phyloP scores from a whole-genome alignment of 2,113 vertebrate genomes.

The Malaclemys terrapin region DNA sequence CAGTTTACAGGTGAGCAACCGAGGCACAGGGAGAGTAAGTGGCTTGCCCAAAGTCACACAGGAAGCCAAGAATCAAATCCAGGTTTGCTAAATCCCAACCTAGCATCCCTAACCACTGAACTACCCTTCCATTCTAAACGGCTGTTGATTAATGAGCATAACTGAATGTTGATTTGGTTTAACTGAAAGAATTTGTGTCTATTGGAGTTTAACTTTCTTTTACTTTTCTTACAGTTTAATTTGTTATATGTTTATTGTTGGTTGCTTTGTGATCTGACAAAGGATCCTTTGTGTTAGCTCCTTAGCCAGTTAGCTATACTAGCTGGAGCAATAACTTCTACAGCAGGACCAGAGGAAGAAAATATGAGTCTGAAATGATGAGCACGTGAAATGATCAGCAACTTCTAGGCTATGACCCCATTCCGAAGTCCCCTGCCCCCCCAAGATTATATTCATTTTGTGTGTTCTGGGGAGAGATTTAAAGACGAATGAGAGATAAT shows the following conservation, averaged over 20 bases:
- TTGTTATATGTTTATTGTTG: neutral
- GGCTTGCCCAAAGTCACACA: neutral
- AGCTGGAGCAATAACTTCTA: neutral
- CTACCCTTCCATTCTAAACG: neutral
- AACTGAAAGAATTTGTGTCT: neutral
- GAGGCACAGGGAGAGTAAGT: neutral
- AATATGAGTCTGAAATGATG: neutral
- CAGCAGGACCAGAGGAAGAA: neutral
- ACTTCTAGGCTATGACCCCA: neutral
- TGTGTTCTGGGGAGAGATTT: neutral
- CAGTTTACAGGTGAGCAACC: neutral
- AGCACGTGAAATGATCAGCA: neutral
- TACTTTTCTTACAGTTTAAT: neutral
- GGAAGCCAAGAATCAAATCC: neutral
- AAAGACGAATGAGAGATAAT: neutral
- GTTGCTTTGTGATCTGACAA: accelerated
- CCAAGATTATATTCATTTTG: neutral
- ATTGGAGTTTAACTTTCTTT: neutral
- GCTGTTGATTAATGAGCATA: neutral
- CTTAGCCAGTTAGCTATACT: neutral
- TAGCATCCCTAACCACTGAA: neutral
- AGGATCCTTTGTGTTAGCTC: neutral
- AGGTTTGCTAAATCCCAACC: neutral
- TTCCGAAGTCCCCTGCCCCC: neutral
- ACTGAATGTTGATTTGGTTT: neutral